Base-by-base conservation (phyloP, 1,140 invertebrate genomes). In the Zeugodacus cucurbitae region DNA sequence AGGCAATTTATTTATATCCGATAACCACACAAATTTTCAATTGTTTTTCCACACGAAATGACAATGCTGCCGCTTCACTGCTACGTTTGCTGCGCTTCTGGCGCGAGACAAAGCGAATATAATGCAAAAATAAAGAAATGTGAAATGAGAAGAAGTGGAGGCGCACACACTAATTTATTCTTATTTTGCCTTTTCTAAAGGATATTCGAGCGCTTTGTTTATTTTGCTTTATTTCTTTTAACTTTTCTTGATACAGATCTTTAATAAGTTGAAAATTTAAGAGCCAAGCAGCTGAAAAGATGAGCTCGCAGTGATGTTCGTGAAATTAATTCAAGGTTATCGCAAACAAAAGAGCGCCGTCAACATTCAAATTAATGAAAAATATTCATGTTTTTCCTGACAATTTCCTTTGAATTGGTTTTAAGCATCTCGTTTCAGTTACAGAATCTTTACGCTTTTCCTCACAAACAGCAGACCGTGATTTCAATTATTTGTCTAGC, bases 1-100 rank as follows among this genome's bases (percentile, higher is more conserved):
- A 74, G 67, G 34, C 67, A 74, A 74, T 74, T 74, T 74, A 37
- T 37, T 67, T 74, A 74, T 37, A 74, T 74, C 67, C 67, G 34
- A 74, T 74, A 74, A 37, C 26, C 32, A 74, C 67, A 74, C 67
- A 74, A 74, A 74, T 74, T 74, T 74, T n/a, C 67, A 74, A 74
- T 74, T 74, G 67, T 74, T 74, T 74, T 74, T 74, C 67, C 67
- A 74, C 67, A 41, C 67, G 67, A 41, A 37, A 74, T 37, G 32
- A 74, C 67, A 74, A 37, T 22, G 67, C 17, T 41, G 32, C 20
- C 8, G 58, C 26, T 62, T 26, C 26, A 3, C 6, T n/a, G n/a
- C 10, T n/a, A 17, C 48, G 11, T 2, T 2, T 59, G 20, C 20
- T 5, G 3, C 7, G 58, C 58, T n/a, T 1, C n/a, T n/a, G 22